These are phyloP conservation scores for Popillia japonica DNA, from an alignment of 1,140 invertebrate genomes.

Conservation along the genomic window DNA sequence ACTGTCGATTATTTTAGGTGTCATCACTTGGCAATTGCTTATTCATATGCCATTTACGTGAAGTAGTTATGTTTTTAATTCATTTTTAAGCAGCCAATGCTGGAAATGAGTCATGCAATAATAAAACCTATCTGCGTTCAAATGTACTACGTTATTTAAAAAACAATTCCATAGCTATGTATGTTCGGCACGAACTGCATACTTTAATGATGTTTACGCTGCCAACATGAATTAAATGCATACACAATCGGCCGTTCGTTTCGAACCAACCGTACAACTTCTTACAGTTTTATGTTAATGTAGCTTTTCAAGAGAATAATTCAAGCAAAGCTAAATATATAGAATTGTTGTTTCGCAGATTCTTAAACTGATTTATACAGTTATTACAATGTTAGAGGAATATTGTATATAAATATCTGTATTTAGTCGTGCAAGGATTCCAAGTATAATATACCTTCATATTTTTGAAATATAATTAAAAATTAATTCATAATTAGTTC, in stretches of 20 bases:
- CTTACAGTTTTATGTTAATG: background rate
- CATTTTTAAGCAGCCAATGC: background rate
- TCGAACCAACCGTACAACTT: background rate
- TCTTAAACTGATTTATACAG: background rate
- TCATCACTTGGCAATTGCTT: background rate
- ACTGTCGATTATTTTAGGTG: background rate
- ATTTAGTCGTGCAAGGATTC: background rate
- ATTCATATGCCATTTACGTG: background rate
- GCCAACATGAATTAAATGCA: background rate
- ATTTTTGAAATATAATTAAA: too few species aligned
- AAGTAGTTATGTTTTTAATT: background rate
- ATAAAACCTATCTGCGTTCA: background rate
- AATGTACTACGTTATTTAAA: background rate
- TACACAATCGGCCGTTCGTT: too few species aligned
- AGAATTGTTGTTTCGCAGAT: background rate
- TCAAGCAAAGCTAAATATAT: background rate
- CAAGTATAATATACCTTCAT: background rate
- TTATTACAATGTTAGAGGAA: background rate
- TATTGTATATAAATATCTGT: background rate
- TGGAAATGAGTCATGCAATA: background rate
- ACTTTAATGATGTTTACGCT: background rate
- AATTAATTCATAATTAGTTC: too few species aligned
- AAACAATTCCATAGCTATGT: conserved; percentile 4
- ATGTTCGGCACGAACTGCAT: background rate
- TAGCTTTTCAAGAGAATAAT: background rate